Evolutionary conservation across 2,113 vertebrate species (phyloP).

Genomic region (Coturnix japonica): DNA sequence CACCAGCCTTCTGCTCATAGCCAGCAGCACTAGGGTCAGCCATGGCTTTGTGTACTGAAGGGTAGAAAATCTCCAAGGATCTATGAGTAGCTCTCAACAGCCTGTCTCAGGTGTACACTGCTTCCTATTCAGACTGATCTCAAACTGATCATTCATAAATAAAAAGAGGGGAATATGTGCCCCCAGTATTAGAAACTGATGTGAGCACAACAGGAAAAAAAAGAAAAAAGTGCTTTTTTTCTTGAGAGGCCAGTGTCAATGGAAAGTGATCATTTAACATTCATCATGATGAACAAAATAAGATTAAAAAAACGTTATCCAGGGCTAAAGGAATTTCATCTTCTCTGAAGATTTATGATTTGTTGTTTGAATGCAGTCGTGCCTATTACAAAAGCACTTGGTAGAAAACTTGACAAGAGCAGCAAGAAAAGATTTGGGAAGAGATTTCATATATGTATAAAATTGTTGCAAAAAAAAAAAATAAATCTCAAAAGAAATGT

Average conservation of each 20-base stretch:
- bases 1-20: background rate
- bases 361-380: background rate
- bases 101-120: background rate
- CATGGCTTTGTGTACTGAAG: background rate
- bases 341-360: background rate
- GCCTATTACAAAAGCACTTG: background rate
- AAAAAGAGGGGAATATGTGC: background rate
- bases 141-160: background rate
- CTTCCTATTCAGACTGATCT: background rate
- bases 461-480: background rate
- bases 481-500: background rate
- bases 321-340: background rate
- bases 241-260: background rate
- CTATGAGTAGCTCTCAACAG: background rate
- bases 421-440: background rate
- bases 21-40: background rate
- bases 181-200: background rate
- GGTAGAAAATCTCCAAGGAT: background rate
- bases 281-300: background rate
- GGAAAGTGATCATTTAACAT: background rate
- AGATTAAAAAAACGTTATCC: background rate
- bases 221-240: background rate
- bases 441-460: background rate
- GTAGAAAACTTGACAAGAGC: background rate
- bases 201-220: background rate